These are phyloP conservation scores for Uropsilus gracilis DNA, from an alignment of 2,113 vertebrate genomes.

Conservation along the genomic window DNA sequence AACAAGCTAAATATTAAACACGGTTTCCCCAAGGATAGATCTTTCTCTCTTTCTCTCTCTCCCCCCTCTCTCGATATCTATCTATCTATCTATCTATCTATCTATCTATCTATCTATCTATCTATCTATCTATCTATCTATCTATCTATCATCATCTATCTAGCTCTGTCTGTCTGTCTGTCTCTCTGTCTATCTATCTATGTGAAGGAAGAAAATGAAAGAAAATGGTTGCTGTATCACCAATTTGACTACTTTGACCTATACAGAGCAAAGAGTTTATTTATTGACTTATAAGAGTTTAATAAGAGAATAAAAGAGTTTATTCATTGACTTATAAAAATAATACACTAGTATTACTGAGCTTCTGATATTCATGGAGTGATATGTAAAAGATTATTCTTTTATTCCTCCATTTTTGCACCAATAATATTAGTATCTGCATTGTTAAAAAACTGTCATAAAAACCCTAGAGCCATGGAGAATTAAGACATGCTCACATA, in stretches of 20 bases:
- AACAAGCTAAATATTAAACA: slow-evolving; percentile 66
- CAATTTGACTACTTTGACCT: not conserved
- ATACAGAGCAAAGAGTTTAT: not conserved
- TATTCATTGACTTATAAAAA: too few species aligned
- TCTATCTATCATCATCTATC: too few species aligned
- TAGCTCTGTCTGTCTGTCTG: too few species aligned
- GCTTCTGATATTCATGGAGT: not conserved
- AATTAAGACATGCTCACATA: not conserved
- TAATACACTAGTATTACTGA: not conserved
- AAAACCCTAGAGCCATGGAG: accelerated
- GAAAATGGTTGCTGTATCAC: not conserved
- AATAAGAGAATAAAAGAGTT: too few species aligned
- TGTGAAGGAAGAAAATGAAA: not conserved
- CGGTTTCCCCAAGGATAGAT: slow-evolving; percentile 34
- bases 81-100: too few species aligned
- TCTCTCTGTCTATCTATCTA: too few species aligned
- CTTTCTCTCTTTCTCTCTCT: too few species aligned
- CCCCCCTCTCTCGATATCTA: too few species aligned
- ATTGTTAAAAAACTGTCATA: not conserved
- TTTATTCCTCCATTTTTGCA: not conserved
- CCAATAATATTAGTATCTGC: not conserved
- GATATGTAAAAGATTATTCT: not conserved
- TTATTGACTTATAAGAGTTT: not conserved
- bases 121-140: too few species aligned
- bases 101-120: too few species aligned